A percentile compares a stretch with the other conserved stretches of the same genome.
Conservation (phyloP, 1,140 invertebrate species). For the Sitobion miscanthi region DNA sequence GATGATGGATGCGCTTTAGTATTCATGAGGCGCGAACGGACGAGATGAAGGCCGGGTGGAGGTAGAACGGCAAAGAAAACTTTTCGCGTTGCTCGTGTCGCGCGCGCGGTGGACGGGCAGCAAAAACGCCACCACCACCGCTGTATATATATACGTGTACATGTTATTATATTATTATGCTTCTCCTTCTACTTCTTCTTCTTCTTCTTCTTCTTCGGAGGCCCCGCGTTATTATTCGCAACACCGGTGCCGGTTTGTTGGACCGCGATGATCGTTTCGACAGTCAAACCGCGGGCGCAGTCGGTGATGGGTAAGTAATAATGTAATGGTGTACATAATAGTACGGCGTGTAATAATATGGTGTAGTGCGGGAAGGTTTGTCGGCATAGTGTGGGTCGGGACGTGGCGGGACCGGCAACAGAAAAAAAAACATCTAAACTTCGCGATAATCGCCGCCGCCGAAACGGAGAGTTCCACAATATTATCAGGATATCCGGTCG, state of each 20-base stretch:
- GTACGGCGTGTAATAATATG: not conserved
- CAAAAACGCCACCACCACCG: not conserved
- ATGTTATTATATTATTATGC: not conserved
- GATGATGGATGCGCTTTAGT: conserved; percentile 17
- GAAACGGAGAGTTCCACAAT: not conserved
- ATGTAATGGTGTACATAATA: not conserved
- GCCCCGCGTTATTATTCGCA: not conserved
- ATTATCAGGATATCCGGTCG: not conserved
- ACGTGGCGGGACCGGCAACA: not conserved
- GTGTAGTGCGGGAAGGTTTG: not conserved
- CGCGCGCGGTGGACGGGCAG: not conserved
- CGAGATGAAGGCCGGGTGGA: not conserved
- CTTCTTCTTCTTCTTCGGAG: not conserved
- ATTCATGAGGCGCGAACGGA: not conserved
- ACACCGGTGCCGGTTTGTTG: not conserved
- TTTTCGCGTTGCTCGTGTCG: conserved; percentile 8
- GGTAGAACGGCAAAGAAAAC: conserved; percentile 2
- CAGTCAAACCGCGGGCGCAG: not conserved
- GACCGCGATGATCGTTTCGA: not conserved
- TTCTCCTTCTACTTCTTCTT: not conserved
- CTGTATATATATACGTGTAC: not conserved
- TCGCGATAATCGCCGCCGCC: not conserved
- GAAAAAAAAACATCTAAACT: not conserved
- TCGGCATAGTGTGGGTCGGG: not conserved
- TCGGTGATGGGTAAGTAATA: not conserved